phyloP scores from a whole-genome alignment of 2,113 vertebrate genomes.

The Corvus cornix region DNA sequence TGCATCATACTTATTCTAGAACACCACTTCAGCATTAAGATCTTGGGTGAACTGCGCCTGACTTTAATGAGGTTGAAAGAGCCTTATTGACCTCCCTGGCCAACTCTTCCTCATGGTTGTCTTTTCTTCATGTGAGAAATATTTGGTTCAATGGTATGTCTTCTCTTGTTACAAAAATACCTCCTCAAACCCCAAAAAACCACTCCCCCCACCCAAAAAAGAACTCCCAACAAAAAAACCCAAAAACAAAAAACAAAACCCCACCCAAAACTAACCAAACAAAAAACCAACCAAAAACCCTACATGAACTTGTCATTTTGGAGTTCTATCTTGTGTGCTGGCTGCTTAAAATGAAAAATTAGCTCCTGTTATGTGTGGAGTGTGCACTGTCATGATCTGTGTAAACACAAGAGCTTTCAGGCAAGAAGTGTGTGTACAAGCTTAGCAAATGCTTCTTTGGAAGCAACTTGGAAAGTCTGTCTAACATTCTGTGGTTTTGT shows the following conservation, averaged over 20 bases:
- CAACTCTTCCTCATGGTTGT: neutral
- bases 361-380: neutral
- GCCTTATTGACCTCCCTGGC: neutral
- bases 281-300: too few relatives aligned
- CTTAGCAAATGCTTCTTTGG: neutral
- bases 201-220: too few relatives aligned
- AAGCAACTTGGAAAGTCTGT: neutral
- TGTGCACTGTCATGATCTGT: neutral
- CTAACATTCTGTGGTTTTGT: neutral
- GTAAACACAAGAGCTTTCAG: neutral
- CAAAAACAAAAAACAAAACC: neutral
- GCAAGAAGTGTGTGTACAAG: neutral
- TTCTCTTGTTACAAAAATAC: neutral
- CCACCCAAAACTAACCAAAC: accelerated
- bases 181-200: too few relatives aligned
- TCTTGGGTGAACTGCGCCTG: neutral
- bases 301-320: neutral
- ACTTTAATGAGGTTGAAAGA: neutral
- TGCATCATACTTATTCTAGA: neutral
- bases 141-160: neutral
- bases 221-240: too few relatives aligned
- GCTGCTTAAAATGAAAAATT: neutral
- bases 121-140: neutral
- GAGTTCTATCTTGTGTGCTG: neutral
- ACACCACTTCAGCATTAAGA: neutral